phyloP scores from a whole-genome alignment of 2,113 vertebrate species.

The Columbina picui region DNA sequence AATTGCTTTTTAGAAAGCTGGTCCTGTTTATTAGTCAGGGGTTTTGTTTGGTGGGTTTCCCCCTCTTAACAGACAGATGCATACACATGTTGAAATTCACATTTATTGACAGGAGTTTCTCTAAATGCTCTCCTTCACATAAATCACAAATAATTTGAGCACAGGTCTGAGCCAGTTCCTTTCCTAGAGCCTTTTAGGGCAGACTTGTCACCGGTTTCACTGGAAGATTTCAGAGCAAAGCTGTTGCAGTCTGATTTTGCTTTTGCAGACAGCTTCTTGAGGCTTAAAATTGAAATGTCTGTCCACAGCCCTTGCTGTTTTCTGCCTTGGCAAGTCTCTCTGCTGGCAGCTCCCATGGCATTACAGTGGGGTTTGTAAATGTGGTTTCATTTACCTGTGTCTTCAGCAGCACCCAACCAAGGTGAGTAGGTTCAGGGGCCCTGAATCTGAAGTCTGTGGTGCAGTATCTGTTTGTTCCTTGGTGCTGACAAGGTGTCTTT shows the following conservation, averaged over 20 bases:
- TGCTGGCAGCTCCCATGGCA: background rate
- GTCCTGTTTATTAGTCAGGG: background rate
- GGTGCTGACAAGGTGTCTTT: background rate
- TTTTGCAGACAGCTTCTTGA: background rate
- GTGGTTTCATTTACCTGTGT: background rate
- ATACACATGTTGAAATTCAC: background rate
- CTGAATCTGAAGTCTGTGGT: fast-evolving
- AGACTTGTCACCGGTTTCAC: background rate
- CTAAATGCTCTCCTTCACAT: background rate
- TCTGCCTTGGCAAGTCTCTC: background rate
- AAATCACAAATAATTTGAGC: background rate
- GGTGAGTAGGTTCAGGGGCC: background rate
- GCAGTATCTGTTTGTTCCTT: background rate
- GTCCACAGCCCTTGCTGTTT: background rate
- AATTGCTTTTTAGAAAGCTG: background rate
- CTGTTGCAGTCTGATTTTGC: background rate
- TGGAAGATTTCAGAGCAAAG: background rate
- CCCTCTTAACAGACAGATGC: background rate
- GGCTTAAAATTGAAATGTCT: background rate
- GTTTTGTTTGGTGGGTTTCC: background rate
- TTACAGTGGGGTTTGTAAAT: background rate
- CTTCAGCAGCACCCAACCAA: background rate
- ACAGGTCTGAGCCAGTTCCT: background rate
- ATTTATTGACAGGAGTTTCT: background rate
- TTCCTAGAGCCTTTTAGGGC: background rate